These are phyloP conservation scores for Calephelis perditalis DNA, from an alignment of 2,888 invertebrate genomes.

Conservation along the genomic window DNA sequence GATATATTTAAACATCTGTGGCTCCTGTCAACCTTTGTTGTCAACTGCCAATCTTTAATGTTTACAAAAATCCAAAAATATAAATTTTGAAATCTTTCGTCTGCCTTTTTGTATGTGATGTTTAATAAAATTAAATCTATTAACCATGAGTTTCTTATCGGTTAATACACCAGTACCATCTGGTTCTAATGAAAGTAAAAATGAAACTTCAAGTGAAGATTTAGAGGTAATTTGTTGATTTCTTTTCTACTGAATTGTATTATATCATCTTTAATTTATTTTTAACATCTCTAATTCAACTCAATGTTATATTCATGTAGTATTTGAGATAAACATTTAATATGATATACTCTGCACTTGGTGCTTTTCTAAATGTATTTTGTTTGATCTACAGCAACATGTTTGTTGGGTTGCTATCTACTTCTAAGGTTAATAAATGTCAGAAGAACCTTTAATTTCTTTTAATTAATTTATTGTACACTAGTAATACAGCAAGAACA, in stretches of 20 bases:
- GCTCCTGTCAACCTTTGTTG: background rate
- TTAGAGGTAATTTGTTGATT: conserved; percentile 48
- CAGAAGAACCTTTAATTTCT: too few species aligned
- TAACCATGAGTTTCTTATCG: conserved; percentile 52
- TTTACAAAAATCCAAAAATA: background rate
- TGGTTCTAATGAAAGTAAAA: conserved; percentile 39
- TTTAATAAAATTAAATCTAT: conserved; percentile 7
- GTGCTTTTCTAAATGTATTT: too few species aligned
- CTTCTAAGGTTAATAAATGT: too few species aligned
- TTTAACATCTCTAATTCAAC: too few species aligned
- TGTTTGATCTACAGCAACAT: too few species aligned
- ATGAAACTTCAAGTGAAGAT: conserved; percentile 50
- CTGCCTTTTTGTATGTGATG: background rate
- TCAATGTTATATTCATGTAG: too few species aligned
- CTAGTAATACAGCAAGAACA: too few species aligned
- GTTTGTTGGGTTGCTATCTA: too few species aligned
- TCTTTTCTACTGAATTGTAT: background rate
- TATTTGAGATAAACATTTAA: too few species aligned
- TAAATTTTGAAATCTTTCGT: background rate
- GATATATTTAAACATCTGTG: too few species aligned
- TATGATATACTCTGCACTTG: too few species aligned
- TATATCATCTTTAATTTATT: background rate
- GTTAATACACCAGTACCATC: conserved; percentile 46
- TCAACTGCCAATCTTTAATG: background rate
- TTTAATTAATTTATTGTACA: too few species aligned